phyloP scores from a whole-genome alignment of 1,140 invertebrate genomes.

The Littorina saxatilis region DNA sequence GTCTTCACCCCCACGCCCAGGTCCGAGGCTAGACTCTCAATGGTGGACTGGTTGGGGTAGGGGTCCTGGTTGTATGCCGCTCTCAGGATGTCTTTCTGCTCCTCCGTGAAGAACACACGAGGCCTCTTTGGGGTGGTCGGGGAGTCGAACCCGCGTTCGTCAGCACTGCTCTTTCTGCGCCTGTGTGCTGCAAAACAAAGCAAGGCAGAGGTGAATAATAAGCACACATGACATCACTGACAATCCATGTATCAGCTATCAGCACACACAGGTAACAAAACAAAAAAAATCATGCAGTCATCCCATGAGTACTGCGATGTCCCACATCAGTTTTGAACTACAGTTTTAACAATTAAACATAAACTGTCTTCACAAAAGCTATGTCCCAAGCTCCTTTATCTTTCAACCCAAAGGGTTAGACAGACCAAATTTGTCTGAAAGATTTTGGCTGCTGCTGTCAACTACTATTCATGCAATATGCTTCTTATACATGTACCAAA shows the following conservation, averaged over 20 bases:
- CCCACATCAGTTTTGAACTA: too few species aligned
- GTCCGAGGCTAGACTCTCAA: conserved; percentile 95
- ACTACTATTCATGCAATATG: not conserved
- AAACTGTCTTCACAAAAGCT: too few species aligned
- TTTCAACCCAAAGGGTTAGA: too few species aligned
- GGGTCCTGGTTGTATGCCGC: conserved; percentile 96
- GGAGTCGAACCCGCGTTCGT: conserved; percentile 59
- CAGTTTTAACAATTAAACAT: too few species aligned
- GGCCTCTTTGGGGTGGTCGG: conserved; percentile 71
- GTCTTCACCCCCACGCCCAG: conserved; percentile 94
- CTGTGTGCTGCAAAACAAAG: conserved; percentile 38
- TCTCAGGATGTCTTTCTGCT: conserved; percentile 97
- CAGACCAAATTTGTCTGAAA: too few species aligned
- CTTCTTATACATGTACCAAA: not conserved
- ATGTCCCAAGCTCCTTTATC: too few species aligned
- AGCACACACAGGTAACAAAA: too few species aligned
- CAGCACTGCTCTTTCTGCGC: conserved; percentile 21
- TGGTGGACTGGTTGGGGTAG: conserved; percentile 95
- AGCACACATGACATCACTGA: not conserved
- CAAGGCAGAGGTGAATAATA: too few species aligned
- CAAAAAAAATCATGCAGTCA: too few species aligned
- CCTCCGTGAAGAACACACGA: conserved; percentile 96
- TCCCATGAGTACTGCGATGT: too few species aligned
- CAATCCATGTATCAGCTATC: not conserved
- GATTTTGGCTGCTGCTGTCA: too few species aligned